Conservation (phyloP, 2,888 invertebrate genomes). For the Agrochola lychnidis region DNA sequence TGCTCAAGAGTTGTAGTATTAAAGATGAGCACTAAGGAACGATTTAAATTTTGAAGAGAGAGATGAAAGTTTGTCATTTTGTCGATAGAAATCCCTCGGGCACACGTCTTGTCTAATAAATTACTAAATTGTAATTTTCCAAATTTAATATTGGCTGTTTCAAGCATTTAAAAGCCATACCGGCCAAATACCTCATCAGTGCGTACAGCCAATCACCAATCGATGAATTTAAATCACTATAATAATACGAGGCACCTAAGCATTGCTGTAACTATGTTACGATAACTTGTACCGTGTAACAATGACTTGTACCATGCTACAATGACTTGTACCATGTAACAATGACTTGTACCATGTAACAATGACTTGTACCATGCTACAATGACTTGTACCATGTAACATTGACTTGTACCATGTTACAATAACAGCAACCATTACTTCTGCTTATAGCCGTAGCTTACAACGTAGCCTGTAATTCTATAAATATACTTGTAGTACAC, state of each 20-base stretch:
- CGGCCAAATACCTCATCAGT: not conserved
- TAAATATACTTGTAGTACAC: conserved; percentile 71
- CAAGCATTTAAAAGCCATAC: not conserved
- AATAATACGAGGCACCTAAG: conserved; percentile 16
- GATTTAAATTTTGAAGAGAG: not conserved
- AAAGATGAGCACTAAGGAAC: not conserved
- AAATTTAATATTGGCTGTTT: not conserved
- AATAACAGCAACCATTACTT: conserved; percentile 65
- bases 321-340: conserved; percentile 11
- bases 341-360: conserved; percentile 27
- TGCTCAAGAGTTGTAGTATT: not conserved
- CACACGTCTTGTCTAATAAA: not conserved
- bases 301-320: conserved; percentile 25
- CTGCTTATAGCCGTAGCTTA: conserved; percentile 65
- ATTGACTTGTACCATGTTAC: not conserved
- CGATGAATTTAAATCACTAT: not conserved
- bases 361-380: conserved; percentile 14
- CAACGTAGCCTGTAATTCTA: conserved; percentile 67
- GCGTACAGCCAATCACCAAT: not conserved
- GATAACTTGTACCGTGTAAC: conserved; percentile 29
- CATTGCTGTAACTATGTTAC: conserved; percentile 46
- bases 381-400: conserved; percentile 10
- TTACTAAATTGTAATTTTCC: not conserved
- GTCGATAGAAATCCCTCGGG: too few species aligned
- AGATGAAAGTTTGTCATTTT: not conserved